phyloP scores from a whole-genome alignment of 2,797 vertebrate genomes.

The Novumbra hubbsi region DNA sequence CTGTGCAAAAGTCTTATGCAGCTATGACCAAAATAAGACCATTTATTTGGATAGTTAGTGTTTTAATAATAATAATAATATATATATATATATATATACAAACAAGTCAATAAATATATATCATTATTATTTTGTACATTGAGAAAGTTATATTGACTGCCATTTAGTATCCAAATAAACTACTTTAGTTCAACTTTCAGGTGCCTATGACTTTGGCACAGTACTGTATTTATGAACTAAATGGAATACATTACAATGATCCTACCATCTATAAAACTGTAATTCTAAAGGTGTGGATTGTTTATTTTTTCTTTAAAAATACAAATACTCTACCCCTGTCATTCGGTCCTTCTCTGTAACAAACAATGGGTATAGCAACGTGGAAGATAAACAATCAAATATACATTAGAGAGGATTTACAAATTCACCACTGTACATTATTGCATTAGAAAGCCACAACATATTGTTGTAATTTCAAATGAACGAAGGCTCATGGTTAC shows the following conservation, averaged over 20 bases:
- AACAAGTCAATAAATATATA: too few relatives aligned
- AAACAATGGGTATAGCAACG: constrained; percentile 67
- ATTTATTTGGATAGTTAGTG: too few relatives aligned
- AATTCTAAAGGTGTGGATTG: constrained; percentile 28
- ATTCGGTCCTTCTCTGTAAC: constrained; percentile 38
- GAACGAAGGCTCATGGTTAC: constrained; percentile 52
- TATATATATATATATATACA: too few relatives aligned
- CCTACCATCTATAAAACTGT: constrained; percentile 37
- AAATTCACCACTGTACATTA: constrained; percentile 90
- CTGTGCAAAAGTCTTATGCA: too few relatives aligned
- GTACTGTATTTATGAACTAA: too few relatives aligned
- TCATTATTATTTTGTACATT: too few relatives aligned
- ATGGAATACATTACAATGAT: constrained; percentile 8
- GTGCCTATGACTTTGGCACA: too few relatives aligned
- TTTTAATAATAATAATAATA: too few relatives aligned
- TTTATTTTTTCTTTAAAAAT: constrained; percentile 44
- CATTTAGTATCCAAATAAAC: too few relatives aligned
- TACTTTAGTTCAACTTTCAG: constrained; percentile 12
- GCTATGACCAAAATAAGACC: background rate
- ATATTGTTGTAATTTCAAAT: constrained; percentile 76
- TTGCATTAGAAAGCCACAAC: constrained; percentile 87
- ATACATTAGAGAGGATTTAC: constrained; percentile 65
- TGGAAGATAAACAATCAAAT: constrained; percentile 73
- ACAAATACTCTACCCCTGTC: constrained; percentile 45
- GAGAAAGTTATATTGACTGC: too few relatives aligned